Percentiles rank a stretch among this genome's conserved stretches.
Evolutionary conservation across 2,888 invertebrate genomes (phyloP).

Genomic region (Heliconius hortense): DNA sequence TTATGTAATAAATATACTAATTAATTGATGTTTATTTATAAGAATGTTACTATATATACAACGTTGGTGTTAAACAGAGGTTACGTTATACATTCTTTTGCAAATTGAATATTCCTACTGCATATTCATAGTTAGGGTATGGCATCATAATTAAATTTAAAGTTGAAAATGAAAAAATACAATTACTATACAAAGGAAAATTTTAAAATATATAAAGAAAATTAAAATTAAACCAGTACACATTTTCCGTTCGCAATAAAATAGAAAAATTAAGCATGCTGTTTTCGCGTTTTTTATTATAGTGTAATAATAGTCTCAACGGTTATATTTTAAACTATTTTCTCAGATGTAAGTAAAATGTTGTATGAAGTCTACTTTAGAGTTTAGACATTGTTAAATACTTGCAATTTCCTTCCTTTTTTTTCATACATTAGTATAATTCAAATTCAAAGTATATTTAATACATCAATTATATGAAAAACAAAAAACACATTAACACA

Average conservation of each 20-base stretch:
- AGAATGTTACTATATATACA: neutral
- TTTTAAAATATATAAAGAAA: neutral
- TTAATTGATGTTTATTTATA: conserved; percentile 5
- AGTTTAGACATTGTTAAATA: too few species aligned
- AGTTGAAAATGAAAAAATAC: neutral
- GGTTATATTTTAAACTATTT: neutral
- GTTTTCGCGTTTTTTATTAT: neutral
- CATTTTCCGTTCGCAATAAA: neutral
- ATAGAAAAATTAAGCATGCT: neutral
- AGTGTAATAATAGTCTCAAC: neutral
- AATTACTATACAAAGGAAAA: neutral
- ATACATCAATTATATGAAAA: neutral
- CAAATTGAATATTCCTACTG: neutral
- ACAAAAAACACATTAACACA: neutral
- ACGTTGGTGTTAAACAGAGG: neutral
- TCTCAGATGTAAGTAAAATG: neutral
- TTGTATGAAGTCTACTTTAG: too few species aligned
- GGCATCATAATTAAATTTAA: neutral
- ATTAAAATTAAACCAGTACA: neutral
- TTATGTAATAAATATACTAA: neutral
- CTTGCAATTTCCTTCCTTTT: neutral
- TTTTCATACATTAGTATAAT: neutral
- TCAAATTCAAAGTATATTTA: too few species aligned
- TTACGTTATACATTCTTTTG: neutral
- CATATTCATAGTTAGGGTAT: neutral